Evolutionary conservation across 2,113 vertebrate genomes (phyloP), one percentile per base, ranked within the genome.

Genomic region (Candoia aspera): DNA sequence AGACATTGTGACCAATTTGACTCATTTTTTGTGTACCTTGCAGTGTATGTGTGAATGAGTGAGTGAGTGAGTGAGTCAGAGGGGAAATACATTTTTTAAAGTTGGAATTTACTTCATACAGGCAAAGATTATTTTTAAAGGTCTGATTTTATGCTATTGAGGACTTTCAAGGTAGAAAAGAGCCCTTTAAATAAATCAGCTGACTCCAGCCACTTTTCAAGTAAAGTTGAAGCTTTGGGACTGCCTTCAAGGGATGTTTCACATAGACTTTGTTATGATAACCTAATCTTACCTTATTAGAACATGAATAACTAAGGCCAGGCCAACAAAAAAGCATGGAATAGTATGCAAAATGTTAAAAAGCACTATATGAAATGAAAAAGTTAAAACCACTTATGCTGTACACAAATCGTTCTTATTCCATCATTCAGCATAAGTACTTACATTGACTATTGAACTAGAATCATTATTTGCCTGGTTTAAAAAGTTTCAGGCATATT

Each of bases 361-460:
- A 37, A 26, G 26, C 8, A 60, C 10, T 19, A 37, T 15, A 79
- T 13, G 42, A 49, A 46, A 26, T 53, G 84, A 26, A 84, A 84
- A 84, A 0, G 11, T 54, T 85, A 24, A 26, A 53, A 46, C 12
- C 84, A 26, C 19, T 84, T 84, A 12, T 24, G 64, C 29, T 33
- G 5, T 68, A 33, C n/a, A 79, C n/a, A 79, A 79, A 79, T 33
- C 15, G 19, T 79, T 37, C 6, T 79, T 73, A 37, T 5, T n/a
- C 64, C 15, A 37, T 79, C n/a, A 37, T 15, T 73, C n/a, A 79
- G n/a, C 15, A 79, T 37, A n/a, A 49, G 49, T 49, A 21, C 0
- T 0, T 24, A 91, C 93, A 49, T 21, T 24, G 9, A 0, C 59
- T 29, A 83, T 17, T 64, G 0, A 0, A 8, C 12, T 8, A 88